A percentile compares a stretch with the other conserved stretches of the same genome.
Evolutionary conservation across 92 coral and sea anemone genomes (phyloP).

Genomic region (Epizoanthus fatuus): DNA sequence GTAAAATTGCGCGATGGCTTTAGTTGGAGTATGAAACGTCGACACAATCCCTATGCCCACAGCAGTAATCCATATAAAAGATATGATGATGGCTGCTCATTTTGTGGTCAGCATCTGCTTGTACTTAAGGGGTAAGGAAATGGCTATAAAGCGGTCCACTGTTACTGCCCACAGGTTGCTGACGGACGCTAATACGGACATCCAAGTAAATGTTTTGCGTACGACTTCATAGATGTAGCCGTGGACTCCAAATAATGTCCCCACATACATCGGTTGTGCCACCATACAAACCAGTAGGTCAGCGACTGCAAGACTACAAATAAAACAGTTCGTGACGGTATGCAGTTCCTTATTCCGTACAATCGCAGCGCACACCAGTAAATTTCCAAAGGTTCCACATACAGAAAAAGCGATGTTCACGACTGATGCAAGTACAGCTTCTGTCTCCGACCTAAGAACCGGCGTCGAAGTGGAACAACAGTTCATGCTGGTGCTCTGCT

Average conservation of each 20-base stretch:
- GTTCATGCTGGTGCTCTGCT: slow-evolving; percentile 15
- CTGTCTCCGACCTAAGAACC: slow-evolving; percentile 54
- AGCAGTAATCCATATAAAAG: slow-evolving; percentile 78
- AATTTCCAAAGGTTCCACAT: slow-evolving; percentile 86
- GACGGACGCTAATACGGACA: slow-evolving; percentile 92
- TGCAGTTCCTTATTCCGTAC: slow-evolving; percentile 73
- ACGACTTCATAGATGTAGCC: slow-evolving; percentile 41
- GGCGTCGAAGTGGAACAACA: slow-evolving; percentile 24
- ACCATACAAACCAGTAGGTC: slow-evolving; percentile 89
- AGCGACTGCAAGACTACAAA: slow-evolving; percentile 90
- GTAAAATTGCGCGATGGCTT: slow-evolving; percentile 62
- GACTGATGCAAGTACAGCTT: slow-evolving; percentile 60
- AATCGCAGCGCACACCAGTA: slow-evolving; percentile 77
- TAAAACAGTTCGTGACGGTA: slow-evolving; percentile 83
- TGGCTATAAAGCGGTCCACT: slow-evolving; percentile 89
- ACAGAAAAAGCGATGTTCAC: slow-evolving; percentile 86
- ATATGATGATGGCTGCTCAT: slow-evolving; percentile 60
- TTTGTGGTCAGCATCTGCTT: slow-evolving; percentile 68
- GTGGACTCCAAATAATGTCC: slow-evolving; percentile 65
- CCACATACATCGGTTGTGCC: slow-evolving; percentile 94
- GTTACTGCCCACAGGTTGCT: slow-evolving; percentile 92
- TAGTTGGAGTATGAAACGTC: slow-evolving; percentile 50
- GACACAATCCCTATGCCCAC: slow-evolving; percentile 71
- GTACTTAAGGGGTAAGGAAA: slow-evolving; percentile 83
- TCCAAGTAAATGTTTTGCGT: slow-evolving; percentile 83